Evolutionary conservation across 2,113 vertebrate species (phyloP), one percentile per base, ranked within the genome.

Genomic region (Cynoglossus semilaevis): DNA sequence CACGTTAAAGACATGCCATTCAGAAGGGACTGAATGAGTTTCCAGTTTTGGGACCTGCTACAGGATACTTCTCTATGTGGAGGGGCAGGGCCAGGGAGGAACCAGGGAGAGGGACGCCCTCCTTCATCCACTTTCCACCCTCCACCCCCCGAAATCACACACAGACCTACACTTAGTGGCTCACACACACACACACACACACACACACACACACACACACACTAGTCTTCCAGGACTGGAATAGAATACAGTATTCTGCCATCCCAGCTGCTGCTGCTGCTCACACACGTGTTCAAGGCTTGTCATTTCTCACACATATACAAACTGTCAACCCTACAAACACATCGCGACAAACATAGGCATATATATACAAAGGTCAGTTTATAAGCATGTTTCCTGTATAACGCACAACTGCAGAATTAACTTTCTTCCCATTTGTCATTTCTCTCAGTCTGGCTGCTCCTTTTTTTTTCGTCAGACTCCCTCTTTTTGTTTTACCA

Each of bases 1-100:
- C 54, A 67, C 51, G 64, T 76, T 76, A 84, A 63, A 85, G 55
- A 73, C 80, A 50, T 72, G 84, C 87, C 86, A 90, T 89, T 89
- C 87, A 89, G 68, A 81, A 64, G 73, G 53, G 72, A 85, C 88
- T 86, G 83, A 85, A 86, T 83, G 86, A 85, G 63, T 77, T 83
- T 87, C 79, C 83, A 87, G 82, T 84, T 82, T 78, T 77, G 81
- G 84, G 81, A 87, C 69, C 70, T 74, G 55, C 74, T 81, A 70
- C 80, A 70, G 77, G 83, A 85, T 79, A 83, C 79, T 85, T 69
- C 76, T 80, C 79, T 67, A 59, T 79, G 83, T 65, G 69, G 77
- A 80, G 85, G 88, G 85, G 82, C 63, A 87, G 86, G 71, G 67
- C 50, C 65, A 77, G 86, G 86, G 77, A 84, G 82, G 77, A 69